A percentile compares a stretch with the other conserved stretches of the same genome.
Evolutionary conservation across 2,888 invertebrate genomes (phyloP).

Genomic region (Tanypteryx hageni): DNA sequence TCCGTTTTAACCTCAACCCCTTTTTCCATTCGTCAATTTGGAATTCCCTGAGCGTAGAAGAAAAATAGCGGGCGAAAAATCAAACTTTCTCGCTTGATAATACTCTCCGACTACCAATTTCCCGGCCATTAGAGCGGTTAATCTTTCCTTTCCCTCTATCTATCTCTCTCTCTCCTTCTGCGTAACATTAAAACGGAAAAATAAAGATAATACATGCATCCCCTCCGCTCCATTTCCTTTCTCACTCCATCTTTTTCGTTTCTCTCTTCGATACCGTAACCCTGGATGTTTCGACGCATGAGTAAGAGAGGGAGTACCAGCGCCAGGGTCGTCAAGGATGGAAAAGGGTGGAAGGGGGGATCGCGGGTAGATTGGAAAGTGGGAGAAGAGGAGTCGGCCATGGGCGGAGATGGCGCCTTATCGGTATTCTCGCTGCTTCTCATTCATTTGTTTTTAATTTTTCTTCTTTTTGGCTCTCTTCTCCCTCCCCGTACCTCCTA

Average conservation of each 20-base stretch:
- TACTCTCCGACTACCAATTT: background rate
- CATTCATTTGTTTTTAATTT: background rate
- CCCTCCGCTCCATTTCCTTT: background rate
- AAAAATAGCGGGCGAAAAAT: constrained; percentile 18
- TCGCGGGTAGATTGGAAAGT: background rate
- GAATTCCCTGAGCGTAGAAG: constrained; percentile 6
- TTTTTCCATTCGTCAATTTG: constrained; percentile 30
- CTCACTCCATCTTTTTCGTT: background rate
- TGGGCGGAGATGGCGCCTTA: constrained; percentile 3
- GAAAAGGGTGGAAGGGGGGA: background rate
- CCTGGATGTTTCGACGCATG: background rate
- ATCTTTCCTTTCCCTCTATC: background rate
- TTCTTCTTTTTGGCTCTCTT: background rate
- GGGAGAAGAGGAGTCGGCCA: background rate
- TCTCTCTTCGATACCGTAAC: background rate
- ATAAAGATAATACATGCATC: background rate
- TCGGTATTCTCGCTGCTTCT: background rate
- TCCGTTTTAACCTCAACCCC: constrained; percentile 1
- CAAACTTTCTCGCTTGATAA: constrained; percentile 33
- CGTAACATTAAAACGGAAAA: background rate
- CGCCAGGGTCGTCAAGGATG: background rate
- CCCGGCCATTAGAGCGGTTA: constrained; percentile 25
- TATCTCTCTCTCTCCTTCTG: background rate
- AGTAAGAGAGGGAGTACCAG: background rate
- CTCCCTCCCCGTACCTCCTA: background rate